Evolutionary conservation across 2,113 vertebrate species (phyloP), one percentile per base, ranked within the genome.

Genomic region (Antennarius striatus): DNA sequence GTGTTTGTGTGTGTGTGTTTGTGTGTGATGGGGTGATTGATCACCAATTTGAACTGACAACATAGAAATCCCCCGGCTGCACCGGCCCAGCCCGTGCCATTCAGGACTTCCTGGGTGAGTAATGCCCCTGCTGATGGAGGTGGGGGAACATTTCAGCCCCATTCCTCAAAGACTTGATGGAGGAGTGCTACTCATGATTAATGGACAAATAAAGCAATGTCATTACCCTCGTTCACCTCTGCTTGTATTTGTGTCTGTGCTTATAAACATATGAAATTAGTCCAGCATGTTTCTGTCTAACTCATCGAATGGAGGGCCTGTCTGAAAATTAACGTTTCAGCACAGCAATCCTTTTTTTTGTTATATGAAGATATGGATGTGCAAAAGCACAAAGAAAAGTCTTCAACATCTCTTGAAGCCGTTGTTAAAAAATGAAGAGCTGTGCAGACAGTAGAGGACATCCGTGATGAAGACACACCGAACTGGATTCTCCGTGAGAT

Each of bases 1-100:
- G 29, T 47, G 50, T 15, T 8, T 59, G 28, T 14, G 53, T 54
- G 58, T 15, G 7, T 30, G 17, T 29, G 6, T 22, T 8, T 43
- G 59, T 17, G 61, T 56, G 39, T 93, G 91, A 92, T 89, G 82
- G 83, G 89, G 91, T 98, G 95, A 98, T 98, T 98, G 96, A 98
- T 98, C 96, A 95, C 95, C 95, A 96, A 95, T 97, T 97, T 95
- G 93, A 95, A 93, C 93, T 95, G 93, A 96, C 94, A 94, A 93
- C 91, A 51, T 90, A 92, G 71, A 69, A 95, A 90, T 89, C 90
- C 92, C 79, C 62, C 32, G 5, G 5, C 32, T 7, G 5, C 32
- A 10, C 69, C 17, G 46, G 3, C 14, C 59, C 13, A 22, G 52
- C 57, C 43, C 42, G 49, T 72, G 53, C 69, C 56, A 71, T 56